A percentile compares a stretch with the other conserved stretches of the same genome.
phyloP scores from a whole-genome alignment of 2,797 vertebrate species.

The Phrynocephalus guinanensis region DNA sequence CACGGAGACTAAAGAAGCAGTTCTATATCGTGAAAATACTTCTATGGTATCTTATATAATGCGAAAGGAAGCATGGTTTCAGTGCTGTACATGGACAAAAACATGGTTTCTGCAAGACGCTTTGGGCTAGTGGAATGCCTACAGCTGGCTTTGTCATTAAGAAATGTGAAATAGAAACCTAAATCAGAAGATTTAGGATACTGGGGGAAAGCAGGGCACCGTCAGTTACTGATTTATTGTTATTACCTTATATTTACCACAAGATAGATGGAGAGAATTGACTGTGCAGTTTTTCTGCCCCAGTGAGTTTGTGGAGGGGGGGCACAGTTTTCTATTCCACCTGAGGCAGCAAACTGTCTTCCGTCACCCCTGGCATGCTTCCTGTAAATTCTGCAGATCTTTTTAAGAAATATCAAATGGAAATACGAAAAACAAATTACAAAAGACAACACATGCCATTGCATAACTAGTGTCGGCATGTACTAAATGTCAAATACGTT shows the following conservation, averaged over 20 bases:
- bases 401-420: neutral
- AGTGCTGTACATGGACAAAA: too few relatives aligned
- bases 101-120: too few relatives aligned
- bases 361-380: neutral
- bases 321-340: neutral
- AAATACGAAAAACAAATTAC: constrained; percentile 10
- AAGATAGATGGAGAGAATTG: too few relatives aligned
- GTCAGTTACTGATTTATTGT: too few relatives aligned
- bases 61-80: neutral
- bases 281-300: too few relatives aligned
- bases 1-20: neutral
- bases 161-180: too few relatives aligned
- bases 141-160: too few relatives aligned
- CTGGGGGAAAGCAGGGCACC: too few relatives aligned
- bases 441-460: constrained; percentile 40
- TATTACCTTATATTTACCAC: too few relatives aligned
- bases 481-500: constrained; percentile 1
- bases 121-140: too few relatives aligned
- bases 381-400: neutral
- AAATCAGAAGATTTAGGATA: too few relatives aligned
- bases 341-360: neutral
- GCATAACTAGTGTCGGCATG: constrained; percentile 35
- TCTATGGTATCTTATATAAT: neutral
- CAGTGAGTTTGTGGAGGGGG: neutral
- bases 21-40: neutral